Percentiles rank a stretch among this genome's conserved stretches.
Conservation (phyloP, 1,140 invertebrate genomes). For the Acyrthosiphon pisum region DNA sequence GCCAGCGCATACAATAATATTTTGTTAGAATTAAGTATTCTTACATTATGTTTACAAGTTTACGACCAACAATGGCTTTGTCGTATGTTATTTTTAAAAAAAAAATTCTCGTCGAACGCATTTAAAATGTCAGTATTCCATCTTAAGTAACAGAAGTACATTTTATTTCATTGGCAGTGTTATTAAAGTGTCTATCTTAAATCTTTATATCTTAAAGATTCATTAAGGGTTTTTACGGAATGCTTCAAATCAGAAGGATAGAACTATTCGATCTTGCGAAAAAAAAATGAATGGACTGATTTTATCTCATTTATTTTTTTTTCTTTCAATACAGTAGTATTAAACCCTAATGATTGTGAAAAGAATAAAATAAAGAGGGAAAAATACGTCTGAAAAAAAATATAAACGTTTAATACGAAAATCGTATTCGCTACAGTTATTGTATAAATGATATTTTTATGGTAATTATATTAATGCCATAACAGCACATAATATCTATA, state of each 20-base stretch:
- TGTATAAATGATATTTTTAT: neutral
- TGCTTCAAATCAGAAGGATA: neutral
- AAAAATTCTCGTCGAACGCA: neutral
- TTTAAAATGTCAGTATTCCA: neutral
- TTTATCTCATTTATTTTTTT: slow-evolving; percentile 19
- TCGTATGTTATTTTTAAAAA: neutral
- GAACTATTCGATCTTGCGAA: neutral
- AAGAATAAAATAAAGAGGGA: neutral
- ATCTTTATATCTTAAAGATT: slow-evolving; percentile 5
- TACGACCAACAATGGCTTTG: neutral
- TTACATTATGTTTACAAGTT: neutral
- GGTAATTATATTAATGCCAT: neutral
- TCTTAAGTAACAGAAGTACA: neutral
- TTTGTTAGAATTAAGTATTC: neutral
- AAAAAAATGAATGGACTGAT: neutral
- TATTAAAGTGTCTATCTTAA: neutral
- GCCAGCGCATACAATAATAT: neutral
- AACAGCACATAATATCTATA: no score
- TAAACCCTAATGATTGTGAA: neutral
- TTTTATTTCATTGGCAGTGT: neutral
- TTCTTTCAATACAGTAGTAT: neutral
- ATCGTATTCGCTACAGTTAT: neutral
- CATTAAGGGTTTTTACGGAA: neutral
- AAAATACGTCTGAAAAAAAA: neutral
- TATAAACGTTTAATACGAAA: neutral